These are phyloP conservation scores for Pangasius djambal DNA, from an alignment of 2,797 vertebrate species.

Conservation along the genomic window DNA sequence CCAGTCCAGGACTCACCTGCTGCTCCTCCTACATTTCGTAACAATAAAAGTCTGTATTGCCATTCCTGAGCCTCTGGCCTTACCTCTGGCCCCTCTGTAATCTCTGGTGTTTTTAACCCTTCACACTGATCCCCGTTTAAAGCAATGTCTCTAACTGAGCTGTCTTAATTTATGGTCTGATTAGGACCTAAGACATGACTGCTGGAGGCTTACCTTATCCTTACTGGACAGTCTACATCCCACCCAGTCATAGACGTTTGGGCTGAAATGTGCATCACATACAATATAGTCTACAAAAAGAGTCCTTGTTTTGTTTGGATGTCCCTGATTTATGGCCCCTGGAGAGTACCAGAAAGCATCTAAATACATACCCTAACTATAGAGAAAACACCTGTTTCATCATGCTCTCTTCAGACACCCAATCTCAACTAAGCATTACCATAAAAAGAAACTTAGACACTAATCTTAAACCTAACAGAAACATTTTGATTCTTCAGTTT, in stretches of 20 bases:
- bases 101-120: constrained; percentile 8
- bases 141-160: neutral
- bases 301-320: constrained; percentile 17
- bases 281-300: neutral
- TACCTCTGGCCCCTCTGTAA: neutral
- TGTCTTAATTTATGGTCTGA: neutral
- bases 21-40: neutral
- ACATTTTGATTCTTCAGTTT: neutral
- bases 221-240: neutral
- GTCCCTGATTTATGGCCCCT: constrained; percentile 34
- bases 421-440: neutral
- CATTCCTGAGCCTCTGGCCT: neutral
- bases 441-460: neutral
- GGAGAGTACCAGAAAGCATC: constrained; percentile 13
- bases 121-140: constrained; percentile 1
- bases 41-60: neutral
- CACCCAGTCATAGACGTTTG: neutral
- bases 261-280: constrained; percentile 1
- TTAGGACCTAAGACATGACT: neutral
- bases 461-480: neutral
- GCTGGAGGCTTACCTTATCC: neutral
- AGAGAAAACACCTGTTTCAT: constrained; percentile 26
- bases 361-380: constrained; percentile 20
- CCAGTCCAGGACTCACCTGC: neutral
- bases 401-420: neutral